phyloP scores from a whole-genome alignment of 2,888 invertebrate genomes.

The Drosophila affinis region DNA sequence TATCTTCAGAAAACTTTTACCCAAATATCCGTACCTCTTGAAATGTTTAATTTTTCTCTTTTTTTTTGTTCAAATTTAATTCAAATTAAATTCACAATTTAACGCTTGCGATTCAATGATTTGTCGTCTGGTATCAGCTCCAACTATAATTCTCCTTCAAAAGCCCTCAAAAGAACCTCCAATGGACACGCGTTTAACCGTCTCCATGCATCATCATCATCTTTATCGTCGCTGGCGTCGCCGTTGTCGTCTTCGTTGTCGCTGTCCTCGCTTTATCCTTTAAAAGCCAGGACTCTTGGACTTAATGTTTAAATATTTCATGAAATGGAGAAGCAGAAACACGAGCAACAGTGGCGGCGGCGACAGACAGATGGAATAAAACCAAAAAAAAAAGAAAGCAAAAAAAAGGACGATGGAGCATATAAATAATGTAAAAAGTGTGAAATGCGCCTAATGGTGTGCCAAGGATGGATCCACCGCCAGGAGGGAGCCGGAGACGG shows the following conservation, averaged over 20 bases:
- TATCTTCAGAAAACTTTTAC: background rate
- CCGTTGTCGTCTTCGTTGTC: background rate
- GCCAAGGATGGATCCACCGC: conserved; percentile 43
- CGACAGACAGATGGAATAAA: conserved; percentile 18
- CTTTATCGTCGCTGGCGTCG: conserved; percentile 3
- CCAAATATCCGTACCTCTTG: background rate
- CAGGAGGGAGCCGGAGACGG: background rate
- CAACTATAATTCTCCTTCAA: conserved; percentile 21
- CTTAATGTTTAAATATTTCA: conserved; percentile 69
- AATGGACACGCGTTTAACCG: conserved; percentile 12
- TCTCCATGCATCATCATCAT: conserved; percentile 30
- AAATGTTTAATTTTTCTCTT: background rate
- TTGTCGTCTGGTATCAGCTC: conserved; percentile 11
- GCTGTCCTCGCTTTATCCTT: conserved; percentile 33
- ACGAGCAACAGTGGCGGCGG: background rate
- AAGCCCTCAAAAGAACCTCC: background rate
- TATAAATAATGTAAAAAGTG: conserved; percentile 79
- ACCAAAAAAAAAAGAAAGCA: conserved; percentile 34
- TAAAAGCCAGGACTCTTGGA: conserved; percentile 32
- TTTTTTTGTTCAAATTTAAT: conserved; percentile 1
- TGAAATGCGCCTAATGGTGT: conserved; percentile 79
- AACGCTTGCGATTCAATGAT: conserved; percentile 8
- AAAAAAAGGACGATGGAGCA: conserved; percentile 58
- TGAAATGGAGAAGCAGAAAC: conserved; percentile 53
- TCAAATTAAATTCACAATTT: background rate